Conservation (phyloP, 2,113 vertebrate genomes). For the Argyrosomus japonicus region DNA sequence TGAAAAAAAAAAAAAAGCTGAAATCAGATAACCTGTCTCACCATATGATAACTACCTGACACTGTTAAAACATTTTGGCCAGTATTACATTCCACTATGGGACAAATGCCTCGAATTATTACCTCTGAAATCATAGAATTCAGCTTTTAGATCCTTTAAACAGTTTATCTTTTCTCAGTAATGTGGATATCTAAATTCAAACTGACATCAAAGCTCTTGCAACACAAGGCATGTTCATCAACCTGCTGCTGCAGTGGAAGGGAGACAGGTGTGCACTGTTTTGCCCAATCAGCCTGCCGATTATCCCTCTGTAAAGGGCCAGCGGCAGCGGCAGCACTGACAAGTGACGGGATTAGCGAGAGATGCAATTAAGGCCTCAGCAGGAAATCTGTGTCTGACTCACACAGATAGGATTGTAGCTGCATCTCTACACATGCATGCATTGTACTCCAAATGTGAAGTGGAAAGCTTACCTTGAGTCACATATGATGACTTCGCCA, state of each 20-base stretch:
- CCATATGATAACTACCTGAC: not conserved
- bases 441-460: conserved; percentile 52
- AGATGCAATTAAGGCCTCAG: conserved; percentile 81
- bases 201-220: conserved; percentile 48
- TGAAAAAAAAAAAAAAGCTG: not conserved
- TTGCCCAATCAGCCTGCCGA: conserved; percentile 71
- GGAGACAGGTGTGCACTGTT: conserved; percentile 68
- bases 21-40: conserved; percentile 31
- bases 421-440: conserved; percentile 32
- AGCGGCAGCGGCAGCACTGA: conserved; percentile 57
- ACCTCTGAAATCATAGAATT: conserved; percentile 10
- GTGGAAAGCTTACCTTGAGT: conserved; percentile 71
- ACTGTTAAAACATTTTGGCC: conserved; percentile 1
- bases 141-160: conserved; percentile 1
- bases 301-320: conserved; percentile 71
- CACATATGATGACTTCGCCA: conserved; percentile 48
- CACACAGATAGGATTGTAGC: conserved; percentile 69
- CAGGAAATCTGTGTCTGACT: conserved; percentile 68
- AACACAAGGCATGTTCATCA: conserved; percentile 53
- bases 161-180: conserved; percentile 15
- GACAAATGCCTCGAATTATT: not conserved
- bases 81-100: not conserved
- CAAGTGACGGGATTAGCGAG: conserved; percentile 73
- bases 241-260: conserved; percentile 43
- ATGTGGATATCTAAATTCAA: conserved; percentile 31